A percentile compares a stretch with the other conserved stretches of the same genome.
Conservation (phyloP, 2,888 invertebrate genomes). For the Platycheirus rosarum region DNA sequence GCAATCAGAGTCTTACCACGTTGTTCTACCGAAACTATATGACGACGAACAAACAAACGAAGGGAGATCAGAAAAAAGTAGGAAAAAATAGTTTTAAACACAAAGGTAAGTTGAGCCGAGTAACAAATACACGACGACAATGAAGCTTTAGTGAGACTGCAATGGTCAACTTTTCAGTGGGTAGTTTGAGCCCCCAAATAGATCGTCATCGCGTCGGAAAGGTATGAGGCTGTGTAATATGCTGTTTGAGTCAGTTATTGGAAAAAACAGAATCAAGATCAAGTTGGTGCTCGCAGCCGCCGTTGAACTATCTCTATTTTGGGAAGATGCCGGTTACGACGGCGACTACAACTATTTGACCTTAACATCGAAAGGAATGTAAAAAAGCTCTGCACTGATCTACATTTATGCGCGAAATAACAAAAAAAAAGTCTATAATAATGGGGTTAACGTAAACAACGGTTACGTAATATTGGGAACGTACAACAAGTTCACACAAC, state of each 20-base stretch:
- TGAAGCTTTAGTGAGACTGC: constrained; percentile 63
- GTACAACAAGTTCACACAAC: not conserved
- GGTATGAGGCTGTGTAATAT: constrained; percentile 11
- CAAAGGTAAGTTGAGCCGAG: constrained; percentile 31
- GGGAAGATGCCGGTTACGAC: constrained; percentile 13
- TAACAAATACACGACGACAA: constrained; percentile 56
- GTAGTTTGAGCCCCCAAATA: constrained; percentile 50
- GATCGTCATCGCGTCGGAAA: constrained; percentile 9
- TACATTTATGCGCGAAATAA: constrained; percentile 24
- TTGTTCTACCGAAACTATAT: constrained; percentile 16
- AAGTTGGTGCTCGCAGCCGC: not conserved
- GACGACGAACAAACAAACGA: not conserved
- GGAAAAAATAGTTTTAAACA: constrained; percentile 3
- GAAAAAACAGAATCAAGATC: constrained; percentile 2
- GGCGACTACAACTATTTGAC: constrained; percentile 30
- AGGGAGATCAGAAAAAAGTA: constrained; percentile 41
- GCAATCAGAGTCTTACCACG: constrained; percentile 29
- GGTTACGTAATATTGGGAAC: constrained; percentile 43
- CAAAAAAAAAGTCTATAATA: constrained; percentile 6
- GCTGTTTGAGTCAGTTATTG: constrained; percentile 45
- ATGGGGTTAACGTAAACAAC: constrained; percentile 48
- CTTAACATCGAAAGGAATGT: constrained; percentile 44
- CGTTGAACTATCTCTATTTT: constrained; percentile 35
- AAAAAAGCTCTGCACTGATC: constrained; percentile 13
- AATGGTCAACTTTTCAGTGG: constrained; percentile 53